These are phyloP conservation scores for Tipula unca DNA, from an alignment of 2,888 invertebrate genomes.

Conservation along the genomic window DNA sequence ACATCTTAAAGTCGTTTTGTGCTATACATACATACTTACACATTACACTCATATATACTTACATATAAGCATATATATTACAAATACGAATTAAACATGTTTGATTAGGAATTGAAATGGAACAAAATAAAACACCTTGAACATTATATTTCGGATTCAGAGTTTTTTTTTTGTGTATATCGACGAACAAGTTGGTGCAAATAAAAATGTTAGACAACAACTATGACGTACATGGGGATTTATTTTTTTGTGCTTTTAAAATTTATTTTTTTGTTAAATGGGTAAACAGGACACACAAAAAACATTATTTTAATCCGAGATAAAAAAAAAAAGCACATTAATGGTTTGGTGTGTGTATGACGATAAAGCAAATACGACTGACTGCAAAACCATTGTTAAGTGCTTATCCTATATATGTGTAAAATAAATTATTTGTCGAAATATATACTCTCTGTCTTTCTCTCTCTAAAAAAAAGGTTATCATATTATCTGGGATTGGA, in stretches of 20 bases:
- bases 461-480: not conserved
- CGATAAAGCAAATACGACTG: not conserved
- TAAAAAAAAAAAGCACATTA: no score
- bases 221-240: not conserved
- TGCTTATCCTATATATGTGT: not conserved
- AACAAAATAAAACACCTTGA: not conserved
- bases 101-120: not conserved
- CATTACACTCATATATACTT: not conserved
- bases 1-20: not conserved
- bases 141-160: not conserved
- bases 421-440: not conserved
- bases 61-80: not conserved
- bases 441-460: not conserved
- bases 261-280: not conserved
- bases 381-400: not conserved
- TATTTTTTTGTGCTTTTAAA: not conserved
- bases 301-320: not conserved
- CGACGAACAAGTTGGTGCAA: not conserved
- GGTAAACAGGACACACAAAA: not conserved
- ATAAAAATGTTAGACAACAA: not conserved
- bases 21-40: no score
- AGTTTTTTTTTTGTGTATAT: not conserved
- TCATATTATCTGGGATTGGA: not conserved
- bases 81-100: not conserved
- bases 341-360: no score